Evolutionary conservation across 1,140 invertebrate genomes (phyloP).

Genomic region (Drosophila saltans): DNA sequence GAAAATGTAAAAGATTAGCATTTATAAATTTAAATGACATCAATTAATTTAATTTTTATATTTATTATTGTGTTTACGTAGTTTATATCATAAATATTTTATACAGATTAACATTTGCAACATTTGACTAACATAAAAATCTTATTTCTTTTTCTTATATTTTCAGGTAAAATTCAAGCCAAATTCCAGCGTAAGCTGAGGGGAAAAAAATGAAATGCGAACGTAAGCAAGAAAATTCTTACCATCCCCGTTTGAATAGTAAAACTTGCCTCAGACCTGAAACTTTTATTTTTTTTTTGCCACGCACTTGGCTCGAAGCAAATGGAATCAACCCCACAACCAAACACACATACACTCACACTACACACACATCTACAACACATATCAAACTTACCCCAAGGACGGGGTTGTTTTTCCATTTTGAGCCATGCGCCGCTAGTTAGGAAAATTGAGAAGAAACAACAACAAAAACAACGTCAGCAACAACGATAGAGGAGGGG

Average conservation of each 20-base stretch:
- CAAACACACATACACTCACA: constrained; percentile 4
- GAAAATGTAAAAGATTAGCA: too few relatives aligned
- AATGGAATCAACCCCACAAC: constrained; percentile 63
- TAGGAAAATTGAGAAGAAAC: constrained; percentile 42
- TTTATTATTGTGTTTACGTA: too few relatives aligned
- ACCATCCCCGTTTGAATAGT: constrained; percentile 7
- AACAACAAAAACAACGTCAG: neutral
- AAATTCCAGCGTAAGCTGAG: neutral
- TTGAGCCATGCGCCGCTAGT: constrained; percentile 42
- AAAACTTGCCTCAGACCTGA: constrained; percentile 9
- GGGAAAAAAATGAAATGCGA: neutral
- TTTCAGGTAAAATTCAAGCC: constrained; percentile 6
- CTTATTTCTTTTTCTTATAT: neutral
- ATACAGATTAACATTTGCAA: neutral
- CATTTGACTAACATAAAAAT: neutral
- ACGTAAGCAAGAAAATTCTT: constrained; percentile 11
- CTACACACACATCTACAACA: neutral
- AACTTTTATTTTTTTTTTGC: constrained; percentile 1
- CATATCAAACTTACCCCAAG: constrained; percentile 57
- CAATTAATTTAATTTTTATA: too few relatives aligned
- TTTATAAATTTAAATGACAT: too few relatives aligned
- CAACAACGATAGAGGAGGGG: neutral
- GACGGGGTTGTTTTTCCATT: constrained; percentile 74
- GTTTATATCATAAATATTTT: neutral
- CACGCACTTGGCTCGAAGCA: constrained; percentile 21